These are phyloP conservation scores for Rhynchonycteris naso DNA, from an alignment of 2,797 vertebrate species.

Conservation along the genomic window DNA sequence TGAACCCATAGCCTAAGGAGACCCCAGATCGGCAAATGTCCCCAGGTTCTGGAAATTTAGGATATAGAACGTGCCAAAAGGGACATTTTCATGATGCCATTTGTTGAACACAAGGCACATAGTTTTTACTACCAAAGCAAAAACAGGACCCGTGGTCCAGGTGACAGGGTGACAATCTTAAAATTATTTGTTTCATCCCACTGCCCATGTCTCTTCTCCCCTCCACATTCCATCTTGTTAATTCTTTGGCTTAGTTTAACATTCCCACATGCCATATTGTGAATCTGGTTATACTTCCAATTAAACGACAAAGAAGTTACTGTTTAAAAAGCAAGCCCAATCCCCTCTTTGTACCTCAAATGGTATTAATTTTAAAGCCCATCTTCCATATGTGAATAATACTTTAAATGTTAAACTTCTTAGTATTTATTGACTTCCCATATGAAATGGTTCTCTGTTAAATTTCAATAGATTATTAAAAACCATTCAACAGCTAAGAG, in stretches of 20 bases:
- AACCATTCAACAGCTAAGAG: constrained; percentile 65
- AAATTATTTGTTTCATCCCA: background rate
- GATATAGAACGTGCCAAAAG: background rate
- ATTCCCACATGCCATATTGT: background rate
- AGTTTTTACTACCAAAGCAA: background rate
- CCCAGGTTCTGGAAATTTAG: background rate
- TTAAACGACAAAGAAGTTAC: constrained; percentile 56
- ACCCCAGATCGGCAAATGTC: background rate
- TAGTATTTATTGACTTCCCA: constrained; percentile 67
- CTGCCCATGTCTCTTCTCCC: background rate
- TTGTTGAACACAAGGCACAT: background rate
- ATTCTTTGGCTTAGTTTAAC: background rate
- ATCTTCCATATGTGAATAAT: constrained; percentile 55
- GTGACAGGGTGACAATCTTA: background rate
- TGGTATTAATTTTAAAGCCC: constrained; percentile 62
- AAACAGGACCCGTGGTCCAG: background rate
- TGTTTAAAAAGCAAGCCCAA: constrained; percentile 51
- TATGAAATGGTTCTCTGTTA: constrained; percentile 72
- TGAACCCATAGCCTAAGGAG: background rate
- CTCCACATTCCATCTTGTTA: background rate
- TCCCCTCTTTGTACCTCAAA: constrained; percentile 56
- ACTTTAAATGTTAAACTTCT: constrained; percentile 63
- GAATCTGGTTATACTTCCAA: constrained; percentile 26
- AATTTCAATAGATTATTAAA: constrained; percentile 75
- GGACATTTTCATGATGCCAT: background rate